A percentile compares a stretch with the other conserved stretches of the same genome.
Conservation (phyloP, 2,888 invertebrate species). For the Disparrhopalites patrizii region DNA sequence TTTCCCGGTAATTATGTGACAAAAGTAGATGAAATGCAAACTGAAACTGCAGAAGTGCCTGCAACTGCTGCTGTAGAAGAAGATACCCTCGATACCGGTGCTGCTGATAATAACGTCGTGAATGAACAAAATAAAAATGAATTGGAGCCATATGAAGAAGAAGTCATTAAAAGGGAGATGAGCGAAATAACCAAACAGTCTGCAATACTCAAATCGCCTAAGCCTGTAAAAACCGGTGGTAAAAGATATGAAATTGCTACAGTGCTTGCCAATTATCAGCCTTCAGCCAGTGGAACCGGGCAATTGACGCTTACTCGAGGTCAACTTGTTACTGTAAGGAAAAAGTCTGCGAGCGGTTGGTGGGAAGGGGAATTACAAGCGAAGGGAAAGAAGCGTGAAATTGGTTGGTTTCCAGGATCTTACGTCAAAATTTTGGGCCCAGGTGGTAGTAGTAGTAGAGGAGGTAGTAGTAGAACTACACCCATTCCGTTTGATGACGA, state of each 20-base stretch:
- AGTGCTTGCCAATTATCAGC: conserved; percentile 84
- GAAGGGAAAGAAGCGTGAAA: conserved; percentile 78
- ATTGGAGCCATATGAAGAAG: conserved; percentile 47
- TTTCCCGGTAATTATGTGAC: conserved; percentile 98
- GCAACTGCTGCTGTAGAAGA: conserved; percentile 18
- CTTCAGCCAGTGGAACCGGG: conserved; percentile 74
- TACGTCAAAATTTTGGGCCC: conserved; percentile 49
- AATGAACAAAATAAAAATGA: conserved; percentile 32
- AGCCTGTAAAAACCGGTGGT: conserved; percentile 38
- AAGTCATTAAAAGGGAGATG: conserved; percentile 47
- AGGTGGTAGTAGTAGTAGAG: conserved; percentile 41
- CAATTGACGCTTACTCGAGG: conserved; percentile 86
- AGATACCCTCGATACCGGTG: conserved; percentile 12
- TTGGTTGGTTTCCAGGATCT: conserved; percentile 98
- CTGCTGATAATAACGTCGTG: conserved; percentile 9
- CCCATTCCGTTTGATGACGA: conserved; percentile 57
- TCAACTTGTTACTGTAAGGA: conserved; percentile 90
- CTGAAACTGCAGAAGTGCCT: conserved; percentile 27
- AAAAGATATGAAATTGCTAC: conserved; percentile 73
- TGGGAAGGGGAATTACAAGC: conserved; percentile 98
- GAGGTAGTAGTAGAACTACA: conserved; percentile 57
- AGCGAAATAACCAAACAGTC: conserved; percentile 39
- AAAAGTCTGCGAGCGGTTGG: conserved; percentile 97
- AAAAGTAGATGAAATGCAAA: conserved; percentile 56
- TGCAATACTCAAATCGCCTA: conserved; percentile 45